Evolutionary conservation across 2,113 vertebrate species (phyloP).

Genomic region (Microcebus griseorufus): DNA sequence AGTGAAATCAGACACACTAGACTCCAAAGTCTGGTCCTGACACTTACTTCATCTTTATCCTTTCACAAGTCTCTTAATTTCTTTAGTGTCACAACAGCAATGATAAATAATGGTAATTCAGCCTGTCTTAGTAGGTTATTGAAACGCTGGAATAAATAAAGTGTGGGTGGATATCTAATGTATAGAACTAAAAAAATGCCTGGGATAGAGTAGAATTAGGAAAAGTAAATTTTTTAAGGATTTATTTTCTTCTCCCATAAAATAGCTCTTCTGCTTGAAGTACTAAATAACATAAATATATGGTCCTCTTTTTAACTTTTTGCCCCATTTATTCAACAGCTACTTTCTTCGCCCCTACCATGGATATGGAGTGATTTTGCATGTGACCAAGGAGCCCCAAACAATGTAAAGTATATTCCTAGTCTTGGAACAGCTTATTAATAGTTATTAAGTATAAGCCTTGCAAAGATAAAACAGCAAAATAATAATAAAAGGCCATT

Average conservation of each 20-base stretch:
- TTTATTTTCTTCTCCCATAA: not conserved
- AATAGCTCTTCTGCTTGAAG: not conserved
- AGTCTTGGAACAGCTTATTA: not conserved
- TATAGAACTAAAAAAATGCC: not conserved
- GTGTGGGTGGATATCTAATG: not conserved
- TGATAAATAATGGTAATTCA: not conserved
- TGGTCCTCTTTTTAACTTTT: not conserved
- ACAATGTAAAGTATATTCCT: not conserved
- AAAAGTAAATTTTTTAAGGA: not conserved
- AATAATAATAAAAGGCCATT: not conserved
- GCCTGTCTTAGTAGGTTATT: not conserved
- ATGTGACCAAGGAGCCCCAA: not conserved
- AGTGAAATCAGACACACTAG: not conserved
- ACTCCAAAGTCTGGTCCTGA: not conserved
- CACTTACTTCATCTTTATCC: not conserved
- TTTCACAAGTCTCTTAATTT: slow-evolving; percentile 14
- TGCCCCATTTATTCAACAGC: not conserved
- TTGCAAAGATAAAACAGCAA: not conserved
- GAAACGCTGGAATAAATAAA: slow-evolving; percentile 21
- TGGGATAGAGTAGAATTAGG: not conserved
- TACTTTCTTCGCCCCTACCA: not conserved
- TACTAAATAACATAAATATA: not conserved
- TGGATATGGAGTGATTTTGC: not conserved
- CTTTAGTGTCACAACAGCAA: not conserved
- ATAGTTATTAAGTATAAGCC: not conserved